A percentile compares a stretch with the other conserved stretches of the same genome.
Evolutionary conservation across 2,888 invertebrate species (phyloP).

Genomic region (Scrobipalpa costella): DNA sequence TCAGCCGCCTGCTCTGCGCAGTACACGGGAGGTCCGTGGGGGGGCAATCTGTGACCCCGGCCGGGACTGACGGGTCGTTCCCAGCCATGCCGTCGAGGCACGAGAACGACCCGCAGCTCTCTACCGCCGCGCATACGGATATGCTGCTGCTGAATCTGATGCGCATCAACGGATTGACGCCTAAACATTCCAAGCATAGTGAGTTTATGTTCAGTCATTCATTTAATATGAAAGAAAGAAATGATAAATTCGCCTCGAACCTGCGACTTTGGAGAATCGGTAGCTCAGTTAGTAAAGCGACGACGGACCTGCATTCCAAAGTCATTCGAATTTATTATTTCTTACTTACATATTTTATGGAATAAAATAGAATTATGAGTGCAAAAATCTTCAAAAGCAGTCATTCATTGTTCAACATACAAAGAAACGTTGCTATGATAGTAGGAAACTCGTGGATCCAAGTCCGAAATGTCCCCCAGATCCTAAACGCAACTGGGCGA

Average conservation of each 20-base stretch:
- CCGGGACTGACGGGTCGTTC: constrained; percentile 40
- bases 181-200: constrained; percentile 57
- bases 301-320: no score
- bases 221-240: no score
- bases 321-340: no score
- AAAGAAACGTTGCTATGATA: no score
- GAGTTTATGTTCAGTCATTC: constrained; percentile 29
- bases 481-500: constrained; percentile 63
- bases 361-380: no score
- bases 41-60: constrained; percentile 39
- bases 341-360: no score
- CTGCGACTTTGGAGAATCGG: no score
- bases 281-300: no score
- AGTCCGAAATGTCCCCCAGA: constrained; percentile 34
- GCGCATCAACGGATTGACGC: constrained; percentile 70
- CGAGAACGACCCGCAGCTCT: constrained; percentile 61
- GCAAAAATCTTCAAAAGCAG: no score
- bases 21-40: constrained; percentile 45
- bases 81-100: constrained; percentile 35
- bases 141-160: constrained; percentile 72
- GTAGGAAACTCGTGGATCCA: no score
- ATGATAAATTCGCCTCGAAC: no score
- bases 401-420: no score
- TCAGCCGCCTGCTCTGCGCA: constrained; percentile 62
- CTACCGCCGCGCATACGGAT: constrained; percentile 67